Percentiles rank a stretch among this genome's conserved stretches.
phyloP scores from a whole-genome alignment of 2,888 invertebrate species.

The Agonopterix arenella region DNA sequence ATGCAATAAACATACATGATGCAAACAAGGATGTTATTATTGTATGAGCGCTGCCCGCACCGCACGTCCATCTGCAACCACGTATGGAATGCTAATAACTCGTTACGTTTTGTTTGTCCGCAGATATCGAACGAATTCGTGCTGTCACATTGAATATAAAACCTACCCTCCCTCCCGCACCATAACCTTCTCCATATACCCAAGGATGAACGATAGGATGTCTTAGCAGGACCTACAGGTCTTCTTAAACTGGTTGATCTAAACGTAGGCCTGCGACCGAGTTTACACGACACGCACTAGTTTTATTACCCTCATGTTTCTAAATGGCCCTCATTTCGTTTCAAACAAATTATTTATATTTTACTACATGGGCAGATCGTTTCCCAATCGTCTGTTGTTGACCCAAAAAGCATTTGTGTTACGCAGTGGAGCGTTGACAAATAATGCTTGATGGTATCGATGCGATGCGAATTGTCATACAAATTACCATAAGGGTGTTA shows the following conservation, averaged over 20 bases:
- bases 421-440: constrained; percentile 66
- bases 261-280: constrained; percentile 58
- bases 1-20: constrained; percentile 37
- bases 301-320: constrained; percentile 77
- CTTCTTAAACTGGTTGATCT: constrained; percentile 36
- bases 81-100: constrained; percentile 65
- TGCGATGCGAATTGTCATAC: constrained; percentile 39
- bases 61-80: constrained; percentile 54
- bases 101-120: constrained; percentile 49
- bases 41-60: constrained; percentile 48
- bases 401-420: constrained; percentile 70
- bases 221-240: constrained; percentile 34
- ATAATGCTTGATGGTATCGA: constrained; percentile 55
- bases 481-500: background rate
- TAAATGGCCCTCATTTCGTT: constrained; percentile 75
- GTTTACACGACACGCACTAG: constrained; percentile 71
- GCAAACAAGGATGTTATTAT: constrained; percentile 41
- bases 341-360: constrained; percentile 75
- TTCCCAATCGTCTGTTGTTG: constrained; percentile 70
- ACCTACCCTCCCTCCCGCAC: constrained; percentile 32
- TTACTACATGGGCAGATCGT: constrained; percentile 71
- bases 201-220: constrained; percentile 14
- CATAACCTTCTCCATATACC: constrained; percentile 10
- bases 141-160: constrained; percentile 31
- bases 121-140: constrained; percentile 46